phyloP scores from a whole-genome alignment of 1,140 invertebrate species.

The Dufourea novaeangliae region DNA sequence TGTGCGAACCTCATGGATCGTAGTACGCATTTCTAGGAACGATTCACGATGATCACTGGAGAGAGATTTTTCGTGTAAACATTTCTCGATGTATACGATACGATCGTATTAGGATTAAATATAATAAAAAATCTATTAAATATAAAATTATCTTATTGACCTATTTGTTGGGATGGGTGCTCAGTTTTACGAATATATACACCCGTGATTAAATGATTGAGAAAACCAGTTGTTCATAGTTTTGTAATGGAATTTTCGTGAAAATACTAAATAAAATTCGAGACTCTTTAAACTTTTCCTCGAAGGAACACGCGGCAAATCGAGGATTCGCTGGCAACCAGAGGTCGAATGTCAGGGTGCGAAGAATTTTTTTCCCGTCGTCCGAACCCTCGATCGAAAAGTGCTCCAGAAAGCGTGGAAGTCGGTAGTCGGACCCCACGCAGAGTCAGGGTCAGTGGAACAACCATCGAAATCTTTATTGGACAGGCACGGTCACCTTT shows the following conservation, averaged over 20 bases:
- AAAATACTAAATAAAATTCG: background rate
- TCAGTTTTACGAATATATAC: no score
- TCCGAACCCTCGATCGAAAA: conserved; percentile 64
- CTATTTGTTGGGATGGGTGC: no score
- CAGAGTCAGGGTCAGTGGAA: conserved; percentile 74
- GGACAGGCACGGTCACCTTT: conserved; percentile 69
- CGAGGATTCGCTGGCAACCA: conserved; percentile 20
- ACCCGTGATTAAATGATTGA: no score
- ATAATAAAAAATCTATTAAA: no score
- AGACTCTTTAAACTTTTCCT: background rate
- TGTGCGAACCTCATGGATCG: conserved; percentile 25
- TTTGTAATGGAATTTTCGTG: no score
- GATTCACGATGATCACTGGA: no score
- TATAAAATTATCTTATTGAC: no score
- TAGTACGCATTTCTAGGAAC: no score
- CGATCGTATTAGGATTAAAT: no score
- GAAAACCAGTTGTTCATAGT: no score
- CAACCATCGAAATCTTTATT: conserved; percentile 63
- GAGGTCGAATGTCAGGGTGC: conserved; percentile 60
- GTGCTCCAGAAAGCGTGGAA: conserved; percentile 62
- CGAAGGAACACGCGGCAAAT: background rate
- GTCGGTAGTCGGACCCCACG: conserved; percentile 73
- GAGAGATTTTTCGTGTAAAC: no score
- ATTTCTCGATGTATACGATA: no score
- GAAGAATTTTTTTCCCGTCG: conserved; percentile 58